Conservation (phyloP, 1,140 invertebrate genomes). For the Anadara kagoshimensis region DNA sequence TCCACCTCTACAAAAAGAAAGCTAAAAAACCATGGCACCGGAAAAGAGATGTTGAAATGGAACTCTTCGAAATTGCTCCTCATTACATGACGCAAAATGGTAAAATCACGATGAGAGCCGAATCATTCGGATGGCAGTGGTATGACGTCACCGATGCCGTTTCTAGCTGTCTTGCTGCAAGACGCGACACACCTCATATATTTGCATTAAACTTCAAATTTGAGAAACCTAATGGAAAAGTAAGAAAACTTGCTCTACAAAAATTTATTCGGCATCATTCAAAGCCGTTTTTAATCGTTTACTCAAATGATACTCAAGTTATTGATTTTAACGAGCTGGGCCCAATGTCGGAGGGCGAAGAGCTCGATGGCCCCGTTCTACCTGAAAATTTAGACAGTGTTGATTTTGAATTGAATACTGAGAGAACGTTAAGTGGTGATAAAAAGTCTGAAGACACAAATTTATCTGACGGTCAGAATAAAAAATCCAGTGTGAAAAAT, state of each 20-base stretch:
- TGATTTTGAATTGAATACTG: not conserved
- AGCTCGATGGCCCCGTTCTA: constrained; percentile 9
- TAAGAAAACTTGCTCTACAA: constrained; percentile 46
- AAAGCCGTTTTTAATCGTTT: constrained; percentile 72
- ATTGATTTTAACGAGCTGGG: constrained; percentile 59
- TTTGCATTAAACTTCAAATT: constrained; percentile 64
- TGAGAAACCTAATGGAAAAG: constrained; percentile 49
- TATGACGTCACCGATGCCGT: constrained; percentile 66
- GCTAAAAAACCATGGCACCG: constrained; percentile 25
- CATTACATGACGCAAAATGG: constrained; percentile 56
- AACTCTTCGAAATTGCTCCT: constrained; percentile 63
- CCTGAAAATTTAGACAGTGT: not conserved
- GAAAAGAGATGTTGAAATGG: constrained; percentile 52
- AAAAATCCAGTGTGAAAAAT: not conserved
- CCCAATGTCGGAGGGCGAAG: constrained; percentile 49
- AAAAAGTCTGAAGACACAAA: constrained; percentile 2
- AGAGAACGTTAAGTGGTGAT: not conserved
- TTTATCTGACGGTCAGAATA: not conserved
- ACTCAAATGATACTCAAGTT: constrained; percentile 71
- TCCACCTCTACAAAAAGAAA: constrained; percentile 69
- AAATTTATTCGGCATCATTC: constrained; percentile 64
- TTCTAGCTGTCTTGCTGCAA: constrained; percentile 55
- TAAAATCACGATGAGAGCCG: constrained; percentile 48
- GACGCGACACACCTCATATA: constrained; percentile 51
- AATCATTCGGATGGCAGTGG: constrained; percentile 65